Conservation (phyloP, 1,140 invertebrate genomes). For the Drosophila leontia region DNA sequence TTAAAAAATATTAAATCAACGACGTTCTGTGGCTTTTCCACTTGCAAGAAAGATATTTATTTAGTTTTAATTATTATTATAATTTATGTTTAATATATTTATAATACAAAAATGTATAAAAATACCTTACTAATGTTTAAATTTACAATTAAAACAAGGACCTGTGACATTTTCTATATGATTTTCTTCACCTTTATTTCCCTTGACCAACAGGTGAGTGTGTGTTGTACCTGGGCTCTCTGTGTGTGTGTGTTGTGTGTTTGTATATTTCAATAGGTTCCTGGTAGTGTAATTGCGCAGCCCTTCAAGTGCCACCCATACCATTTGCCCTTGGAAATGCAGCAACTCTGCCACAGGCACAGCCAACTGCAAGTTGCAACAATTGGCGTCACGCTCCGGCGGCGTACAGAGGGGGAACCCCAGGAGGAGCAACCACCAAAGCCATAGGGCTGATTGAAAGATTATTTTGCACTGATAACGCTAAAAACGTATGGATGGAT, state of each 20-base stretch:
- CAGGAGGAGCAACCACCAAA: slow-evolving; percentile 27
- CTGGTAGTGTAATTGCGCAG: slow-evolving; percentile 21
- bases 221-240: not conserved
- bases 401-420: slow-evolving; percentile 1
- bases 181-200: not conserved
- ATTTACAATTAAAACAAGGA: not conserved
- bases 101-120: not conserved
- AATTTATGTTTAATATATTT: too few relatives aligned
- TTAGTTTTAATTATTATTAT: too few relatives aligned
- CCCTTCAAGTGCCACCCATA: slow-evolving; percentile 38
- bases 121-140: not conserved
- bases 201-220: slow-evolving; percentile 24
- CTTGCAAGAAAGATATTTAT: too few relatives aligned
- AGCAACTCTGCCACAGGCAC: slow-evolving; percentile 4
- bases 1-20: too few relatives aligned
- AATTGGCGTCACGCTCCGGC: slow-evolving; percentile 76
- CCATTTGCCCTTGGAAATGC: slow-evolving; percentile 4
- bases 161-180: not conserved
- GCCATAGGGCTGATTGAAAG: slow-evolving; percentile 77
- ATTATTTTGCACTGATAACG: slow-evolving; percentile 84
- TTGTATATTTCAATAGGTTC: slow-evolving; percentile 20
- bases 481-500: slow-evolving; percentile 82
- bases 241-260: not conserved
- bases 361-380: slow-evolving; percentile 50
- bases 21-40: too few relatives aligned